A percentile compares a stretch with the other conserved stretches of the same genome.
Conservation (phyloP, 2,113 vertebrate species). For the Scartelaos histophorus region DNA sequence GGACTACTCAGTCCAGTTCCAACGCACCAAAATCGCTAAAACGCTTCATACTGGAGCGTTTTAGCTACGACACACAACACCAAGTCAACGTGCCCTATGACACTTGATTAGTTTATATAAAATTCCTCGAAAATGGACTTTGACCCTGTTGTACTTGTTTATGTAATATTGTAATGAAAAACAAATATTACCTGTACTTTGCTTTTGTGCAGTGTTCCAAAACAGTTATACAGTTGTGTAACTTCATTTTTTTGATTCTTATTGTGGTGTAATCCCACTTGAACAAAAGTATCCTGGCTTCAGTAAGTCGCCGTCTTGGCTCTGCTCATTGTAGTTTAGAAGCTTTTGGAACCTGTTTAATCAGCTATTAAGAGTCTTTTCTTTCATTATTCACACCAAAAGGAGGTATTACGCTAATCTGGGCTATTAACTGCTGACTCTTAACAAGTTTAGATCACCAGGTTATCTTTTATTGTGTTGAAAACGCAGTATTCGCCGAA, state of each 20-base stretch:
- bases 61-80: neutral
- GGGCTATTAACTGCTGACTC: too few species aligned
- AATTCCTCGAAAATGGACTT: neutral
- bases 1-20: too few species aligned
- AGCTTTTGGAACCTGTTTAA: neutral
- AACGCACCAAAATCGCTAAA: too few species aligned
- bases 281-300: neutral
- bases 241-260: neutral
- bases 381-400: neutral
- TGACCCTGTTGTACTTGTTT: neutral
- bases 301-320: neutral
- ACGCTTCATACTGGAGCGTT: too few species aligned
- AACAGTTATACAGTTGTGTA: neutral
- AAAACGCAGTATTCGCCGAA: too few species aligned
- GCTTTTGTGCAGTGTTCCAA: neutral
- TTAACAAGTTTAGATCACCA: too few species aligned
- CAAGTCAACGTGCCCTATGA: neutral
- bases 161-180: neutral
- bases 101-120: neutral
- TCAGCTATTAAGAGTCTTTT: neutral
- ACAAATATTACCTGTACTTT: neutral
- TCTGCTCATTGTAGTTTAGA: neutral
- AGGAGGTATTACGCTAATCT: too few species aligned
- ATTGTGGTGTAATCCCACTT: neutral
- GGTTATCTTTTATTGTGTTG: too few species aligned